Conservation (phyloP, 2,113 vertebrate genomes). For the Thamnophis sirtalis region DNA sequence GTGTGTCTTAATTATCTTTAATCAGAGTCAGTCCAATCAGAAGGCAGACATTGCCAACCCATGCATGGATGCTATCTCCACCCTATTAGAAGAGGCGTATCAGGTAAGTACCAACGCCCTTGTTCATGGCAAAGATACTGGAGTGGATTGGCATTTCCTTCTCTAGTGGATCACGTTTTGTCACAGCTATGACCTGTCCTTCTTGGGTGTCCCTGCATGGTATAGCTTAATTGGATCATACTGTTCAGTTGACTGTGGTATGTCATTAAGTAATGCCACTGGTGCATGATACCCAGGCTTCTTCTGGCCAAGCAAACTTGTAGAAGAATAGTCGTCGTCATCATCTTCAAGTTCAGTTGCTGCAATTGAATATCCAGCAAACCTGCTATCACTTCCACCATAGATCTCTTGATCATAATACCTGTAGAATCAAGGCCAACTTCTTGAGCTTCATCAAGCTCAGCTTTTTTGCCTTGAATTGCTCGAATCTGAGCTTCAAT, state of each 20-base stretch:
- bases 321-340: conserved; percentile 92
- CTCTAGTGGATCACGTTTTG: too few species aligned
- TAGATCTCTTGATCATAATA: conserved; percentile 98
- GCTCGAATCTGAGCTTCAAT: conserved; percentile 98
- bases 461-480: conserved; percentile 95
- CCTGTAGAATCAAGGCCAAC: conserved; percentile 94
- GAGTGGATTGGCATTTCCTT: too few species aligned
- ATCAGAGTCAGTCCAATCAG: too few species aligned
- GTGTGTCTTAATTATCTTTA: too few species aligned
- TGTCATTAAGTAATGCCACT: conserved; percentile 94
- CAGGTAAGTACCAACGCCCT: too few species aligned
- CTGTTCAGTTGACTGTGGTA: conserved; percentile 96
- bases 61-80: too few species aligned
- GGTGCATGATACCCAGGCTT: conserved; percentile 96
- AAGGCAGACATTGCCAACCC: too few species aligned
- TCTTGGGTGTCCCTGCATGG: too few species aligned
- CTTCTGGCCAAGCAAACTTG: conserved; percentile 93
- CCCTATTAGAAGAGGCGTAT: too few species aligned
- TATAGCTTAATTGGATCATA: too few species aligned
- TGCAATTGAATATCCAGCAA: conserved; percentile 96
- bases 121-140: too few species aligned
- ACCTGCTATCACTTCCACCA: conserved; percentile 94
- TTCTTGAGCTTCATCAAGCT: conserved; percentile 88
- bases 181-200: too few species aligned
- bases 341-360: conserved; percentile 97